Base-by-base conservation (phyloP, 2,888 invertebrate genomes). In the Graphium colonna region DNA sequence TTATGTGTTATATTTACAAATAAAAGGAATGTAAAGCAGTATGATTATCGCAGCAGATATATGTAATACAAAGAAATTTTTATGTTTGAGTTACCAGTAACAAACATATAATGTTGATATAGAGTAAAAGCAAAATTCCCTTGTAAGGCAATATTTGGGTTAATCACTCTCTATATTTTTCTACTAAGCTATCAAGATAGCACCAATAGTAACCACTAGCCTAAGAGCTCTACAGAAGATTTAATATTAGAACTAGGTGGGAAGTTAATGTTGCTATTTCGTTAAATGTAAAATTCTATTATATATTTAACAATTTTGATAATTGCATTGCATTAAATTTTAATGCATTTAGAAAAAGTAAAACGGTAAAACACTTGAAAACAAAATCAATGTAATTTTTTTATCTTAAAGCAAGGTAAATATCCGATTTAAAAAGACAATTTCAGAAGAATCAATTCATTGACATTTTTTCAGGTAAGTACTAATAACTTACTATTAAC, bases 171-270 rank as follows among this genome's bases (percentile, higher is more conserved):
- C n/a, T n/a, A n/a, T n/a, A n/a, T n/a, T n/a, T n/a, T 39, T 13
- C 18, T 51, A 39, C 5, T 31, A 18, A 18, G 51, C 46, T 46
- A 52, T 41, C 17, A 17, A 43, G 39, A 52, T 42, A 52, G 52
- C 52, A 52, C 52, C 52, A 52, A 52, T 28, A 36, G 9, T 28
- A 51, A 33, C 33, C 4, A 15, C 15, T 46, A 46, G 1, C 40
- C 31, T 47, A 52, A 46, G 12, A 40, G 12, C 18, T 7, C 45
- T 33, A 46, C 41, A 33, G 12, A 46, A 16, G 18, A 31, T 26
- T 12, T 10, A 38, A 47, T 40, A 43, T 33, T n/a, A 9, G 15
- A 38, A 42, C 26, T 38, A 47, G 36, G 26, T 42, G 26, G 36
- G 38, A n/a, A 17, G 7, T 44, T 10, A 51, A 21, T 36, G 31